Conservation (phyloP, 1,140 invertebrate species). For the Drosophila takahashii region DNA sequence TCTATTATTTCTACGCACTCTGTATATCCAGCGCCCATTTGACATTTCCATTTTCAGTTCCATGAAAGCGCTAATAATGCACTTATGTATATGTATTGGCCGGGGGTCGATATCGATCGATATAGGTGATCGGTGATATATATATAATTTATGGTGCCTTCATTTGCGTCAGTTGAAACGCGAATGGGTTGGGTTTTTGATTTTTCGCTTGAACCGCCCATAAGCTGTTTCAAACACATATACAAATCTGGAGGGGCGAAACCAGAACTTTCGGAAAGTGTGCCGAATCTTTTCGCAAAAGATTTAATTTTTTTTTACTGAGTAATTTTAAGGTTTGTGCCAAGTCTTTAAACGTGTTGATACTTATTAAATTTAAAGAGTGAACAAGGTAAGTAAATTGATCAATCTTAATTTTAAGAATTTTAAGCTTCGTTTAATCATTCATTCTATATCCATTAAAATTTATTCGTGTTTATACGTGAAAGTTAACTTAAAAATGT, state of each 20-base stretch:
- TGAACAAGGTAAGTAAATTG: too few species aligned
- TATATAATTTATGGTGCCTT: conserved; percentile 34
- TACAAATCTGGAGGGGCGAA: neutral
- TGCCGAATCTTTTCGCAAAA: conserved; percentile 6
- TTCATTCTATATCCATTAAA: too few species aligned
- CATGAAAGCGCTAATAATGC: conserved; percentile 63
- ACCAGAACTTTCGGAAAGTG: conserved; percentile 11
- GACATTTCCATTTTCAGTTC: conserved; percentile 44
- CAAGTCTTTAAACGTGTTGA: too few species aligned
- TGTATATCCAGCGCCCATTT: neutral
- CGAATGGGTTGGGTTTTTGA: neutral
- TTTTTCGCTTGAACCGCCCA: neutral
- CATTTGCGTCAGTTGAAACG: conserved; percentile 22
- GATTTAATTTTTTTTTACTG: neutral
- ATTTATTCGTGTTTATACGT: neutral
- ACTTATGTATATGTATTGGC: conserved; percentile 36
- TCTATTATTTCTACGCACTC: conserved; percentile 51
- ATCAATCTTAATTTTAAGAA: too few species aligned
- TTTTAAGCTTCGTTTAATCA: too few species aligned
- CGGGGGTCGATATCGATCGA: conserved; percentile 9
- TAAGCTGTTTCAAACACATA: neutral
- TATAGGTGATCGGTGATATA: conserved; percentile 19
- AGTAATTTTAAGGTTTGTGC: too few species aligned
- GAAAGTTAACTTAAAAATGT: neutral
- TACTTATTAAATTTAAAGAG: neutral